Evolutionary conservation across 2,797 vertebrate species (phyloP).

Genomic region (Falco berigora): DNA sequence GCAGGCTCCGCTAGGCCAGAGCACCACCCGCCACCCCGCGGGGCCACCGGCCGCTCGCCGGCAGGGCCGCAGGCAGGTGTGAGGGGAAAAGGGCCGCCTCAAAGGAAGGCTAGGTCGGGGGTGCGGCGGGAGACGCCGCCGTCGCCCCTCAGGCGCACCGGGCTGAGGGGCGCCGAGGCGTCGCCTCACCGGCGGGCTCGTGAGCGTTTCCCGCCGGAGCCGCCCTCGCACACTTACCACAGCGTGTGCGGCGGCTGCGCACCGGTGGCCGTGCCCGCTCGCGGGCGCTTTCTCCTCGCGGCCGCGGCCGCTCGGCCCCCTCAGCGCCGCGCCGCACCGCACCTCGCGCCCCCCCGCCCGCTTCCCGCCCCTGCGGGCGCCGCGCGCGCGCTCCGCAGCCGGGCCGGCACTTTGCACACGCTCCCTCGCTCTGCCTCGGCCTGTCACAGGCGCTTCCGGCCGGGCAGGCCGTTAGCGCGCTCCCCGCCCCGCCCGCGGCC

Average conservation of each 20-base stretch:
- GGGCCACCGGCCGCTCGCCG: neutral
- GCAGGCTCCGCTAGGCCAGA: neutral
- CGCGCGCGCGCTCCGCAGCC: too few species aligned
- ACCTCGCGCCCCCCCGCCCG: neutral
- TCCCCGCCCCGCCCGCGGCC: neutral
- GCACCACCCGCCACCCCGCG: neutral
- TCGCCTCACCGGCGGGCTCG: neutral
- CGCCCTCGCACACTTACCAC: neutral
- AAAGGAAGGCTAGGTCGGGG: neutral
- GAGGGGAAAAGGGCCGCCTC: neutral
- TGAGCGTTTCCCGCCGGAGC: neutral
- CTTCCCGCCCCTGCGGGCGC: neutral
- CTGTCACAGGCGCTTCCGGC: neutral
- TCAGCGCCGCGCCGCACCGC: too few species aligned
- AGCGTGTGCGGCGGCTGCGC: neutral
- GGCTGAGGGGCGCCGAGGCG: neutral
- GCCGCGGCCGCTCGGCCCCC: too few species aligned
- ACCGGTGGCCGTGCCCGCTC: accelerated
- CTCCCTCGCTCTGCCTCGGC: neutral
- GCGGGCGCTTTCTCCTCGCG: neutral
- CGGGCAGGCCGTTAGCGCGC: neutral
- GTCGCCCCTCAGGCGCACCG: neutral
- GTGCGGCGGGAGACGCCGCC: too few species aligned
- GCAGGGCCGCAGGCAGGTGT: neutral
- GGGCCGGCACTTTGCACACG: neutral